phyloP scores from a whole-genome alignment of 2,797 vertebrate species.

The Vultur gryphus region DNA sequence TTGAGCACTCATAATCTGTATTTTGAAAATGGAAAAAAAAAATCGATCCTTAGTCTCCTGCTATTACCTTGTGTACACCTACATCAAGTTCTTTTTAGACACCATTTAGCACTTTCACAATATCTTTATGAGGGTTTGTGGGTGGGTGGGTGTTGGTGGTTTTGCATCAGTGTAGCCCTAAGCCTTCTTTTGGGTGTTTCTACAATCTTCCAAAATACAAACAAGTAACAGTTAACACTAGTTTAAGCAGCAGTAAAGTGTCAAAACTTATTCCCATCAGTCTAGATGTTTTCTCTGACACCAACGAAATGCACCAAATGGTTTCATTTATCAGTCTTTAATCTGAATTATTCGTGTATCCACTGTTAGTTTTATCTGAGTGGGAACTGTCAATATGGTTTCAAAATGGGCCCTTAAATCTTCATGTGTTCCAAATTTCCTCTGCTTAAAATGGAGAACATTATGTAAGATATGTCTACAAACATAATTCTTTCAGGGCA shows the following conservation, averaged over 20 bases:
- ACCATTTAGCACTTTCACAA: not conserved
- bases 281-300: not conserved
- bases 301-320: not conserved
- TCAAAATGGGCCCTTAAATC: not conserved
- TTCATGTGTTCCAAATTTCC: not conserved
- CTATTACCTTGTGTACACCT: not conserved
- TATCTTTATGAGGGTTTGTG: not conserved
- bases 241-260: not conserved
- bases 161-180: not conserved
- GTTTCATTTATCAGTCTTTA: not conserved
- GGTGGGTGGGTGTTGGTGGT: not conserved
- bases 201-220: not conserved
- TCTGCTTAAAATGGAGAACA: not conserved
- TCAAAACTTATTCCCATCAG: not conserved
- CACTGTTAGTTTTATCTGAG: not conserved
- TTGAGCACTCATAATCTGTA: not conserved
- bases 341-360: not conserved
- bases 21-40: not conserved
- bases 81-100: not conserved
- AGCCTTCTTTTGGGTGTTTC: not conserved
- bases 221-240: not conserved
- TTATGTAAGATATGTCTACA: not conserved
- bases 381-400: not conserved
- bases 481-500: not conserved
- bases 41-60: fast-evolving